Evolutionary conservation across 2,797 vertebrate species (phyloP), one percentile per base, ranked within the genome.

Genomic region (Lutjanus argentimaculatus): DNA sequence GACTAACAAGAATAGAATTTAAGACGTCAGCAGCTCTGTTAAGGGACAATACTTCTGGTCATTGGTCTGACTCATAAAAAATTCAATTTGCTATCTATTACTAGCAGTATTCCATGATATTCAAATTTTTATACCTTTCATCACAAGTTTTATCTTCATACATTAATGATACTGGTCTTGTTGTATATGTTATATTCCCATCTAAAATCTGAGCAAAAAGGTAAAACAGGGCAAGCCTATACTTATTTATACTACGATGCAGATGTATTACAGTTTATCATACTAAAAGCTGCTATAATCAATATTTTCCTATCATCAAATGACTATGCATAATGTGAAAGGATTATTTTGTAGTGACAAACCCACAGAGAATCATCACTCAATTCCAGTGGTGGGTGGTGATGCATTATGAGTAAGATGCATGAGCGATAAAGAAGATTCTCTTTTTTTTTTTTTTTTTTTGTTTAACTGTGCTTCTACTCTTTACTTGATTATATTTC

Each of bases 51-150:
- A 30, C 58, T 42, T 17, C n/a, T 15, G 53, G 56, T 49, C 55
- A 67, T 36, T 42, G 65, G 48, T 77, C 55, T 55, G 36, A 48
- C n/a, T 63, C 72, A 68, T 52, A 22, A 67, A 72, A n/a, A 43
- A 17, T 43, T 72, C 16, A 40, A 72, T 76, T 45, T 46, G 14
- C 25, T 14, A 2, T 25, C 14, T 42, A 51, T 67, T n/a, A 42
- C 45, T 8, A 9, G 42, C 9, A 46, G 5, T 7, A 2, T 14
- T 51, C n/a, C 57, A 11, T 22, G 9, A 55, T 42, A 43, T 55
- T 66, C 9, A 51, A 22, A 25, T 10, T 15, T n/a, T n/a, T 8
- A n/a, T 15, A 36, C 30, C n/a, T 13, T 63, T 63, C 70, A 15
- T 65, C 36, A 42, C 36, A 48, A 48, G 45, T 14, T 48, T 57